Conservation (phyloP, 2,888 invertebrate species). For the Hyposoter dolosus region DNA sequence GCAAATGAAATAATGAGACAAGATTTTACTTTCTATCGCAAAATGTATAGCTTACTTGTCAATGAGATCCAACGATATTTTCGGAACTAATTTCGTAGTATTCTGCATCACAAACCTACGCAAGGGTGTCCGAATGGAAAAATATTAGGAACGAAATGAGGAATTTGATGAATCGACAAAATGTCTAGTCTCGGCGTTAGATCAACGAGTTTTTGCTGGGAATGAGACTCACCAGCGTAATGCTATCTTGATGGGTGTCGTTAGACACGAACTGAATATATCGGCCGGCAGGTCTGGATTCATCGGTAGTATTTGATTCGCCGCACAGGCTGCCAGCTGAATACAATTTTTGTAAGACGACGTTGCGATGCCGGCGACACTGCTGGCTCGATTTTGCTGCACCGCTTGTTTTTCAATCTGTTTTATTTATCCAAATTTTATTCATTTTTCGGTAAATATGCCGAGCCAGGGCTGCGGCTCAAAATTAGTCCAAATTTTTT, state of each 20-base stretch:
- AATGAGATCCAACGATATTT: slow-evolving; percentile 93
- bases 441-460: background rate
- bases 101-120: slow-evolving; percentile 93
- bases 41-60: slow-evolving; percentile 90
- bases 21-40: background rate
- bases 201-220: background rate
- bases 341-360: slow-evolving; percentile 95
- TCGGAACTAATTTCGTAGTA: slow-evolving; percentile 92
- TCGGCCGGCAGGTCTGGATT: slow-evolving; percentile 98
- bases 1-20: background rate
- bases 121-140: slow-evolving; percentile 59
- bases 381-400: slow-evolving; percentile 81
- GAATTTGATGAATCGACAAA: background rate
- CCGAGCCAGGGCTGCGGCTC: too few species aligned
- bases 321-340: slow-evolving; percentile 97
- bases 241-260: slow-evolving; percentile 98
- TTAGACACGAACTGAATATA: slow-evolving; percentile 98
- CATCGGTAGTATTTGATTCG: slow-evolving; percentile 98
- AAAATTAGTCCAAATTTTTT: too few species aligned
- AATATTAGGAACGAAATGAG: background rate
- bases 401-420: slow-evolving; percentile 82
- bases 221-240: slow-evolving; percentile 90
- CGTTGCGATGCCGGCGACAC: slow-evolving; percentile 80
- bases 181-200: background rate
- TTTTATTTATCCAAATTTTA: background rate